Evolutionary conservation across 2,113 vertebrate genomes (phyloP), one percentile per base, ranked within the genome.

Genomic region (Albula glossodonta): DNA sequence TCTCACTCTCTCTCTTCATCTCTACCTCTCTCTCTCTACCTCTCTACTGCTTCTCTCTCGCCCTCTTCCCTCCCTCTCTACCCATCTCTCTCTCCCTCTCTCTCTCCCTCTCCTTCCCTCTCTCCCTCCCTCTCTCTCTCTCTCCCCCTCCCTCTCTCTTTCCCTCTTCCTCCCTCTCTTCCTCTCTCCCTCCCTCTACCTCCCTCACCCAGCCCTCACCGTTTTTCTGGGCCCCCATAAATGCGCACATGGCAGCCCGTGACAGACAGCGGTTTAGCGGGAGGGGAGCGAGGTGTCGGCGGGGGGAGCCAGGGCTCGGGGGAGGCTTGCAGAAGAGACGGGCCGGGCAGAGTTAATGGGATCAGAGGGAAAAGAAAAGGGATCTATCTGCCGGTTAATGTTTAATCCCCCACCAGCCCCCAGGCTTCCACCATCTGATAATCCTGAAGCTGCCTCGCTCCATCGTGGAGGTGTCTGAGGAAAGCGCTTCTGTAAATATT

Each of bases 401-500:
- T 94, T 92, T 93, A 95, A 95, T 94, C 90, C 91, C 83, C 87
- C 91, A 87, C 88, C 49, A 82, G 91, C 91, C n/a, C 92, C 88
- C 56, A 51, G 85, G 92, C 92, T 89, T 86, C 87, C 53, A 22
- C 88, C 91, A 91, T 92, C 93, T 92, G 91, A 93, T 93, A 92
- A 93, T 95, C 93, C 92, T 90, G 85, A 63, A 87, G 90, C 92
- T 92, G 92, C 92, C 88, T 88, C 90, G 90, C 91, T 91, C 92
- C 91, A 93, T 94, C 94, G 93, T 91, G 88, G 90, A 92, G 92
- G 92, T 93, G 92, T 93, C 87, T 83, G 90, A 92, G 90, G 91
- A 84, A 93, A 93, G 92, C 88, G 93, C 89, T 89, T 93, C 88
- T 91, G 94, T 95, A 95, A 95, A 96, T 96, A 95, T 96, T 95